phyloP scores from a whole-genome alignment of 2,888 invertebrate genomes.

The Cephus pygmeus region DNA sequence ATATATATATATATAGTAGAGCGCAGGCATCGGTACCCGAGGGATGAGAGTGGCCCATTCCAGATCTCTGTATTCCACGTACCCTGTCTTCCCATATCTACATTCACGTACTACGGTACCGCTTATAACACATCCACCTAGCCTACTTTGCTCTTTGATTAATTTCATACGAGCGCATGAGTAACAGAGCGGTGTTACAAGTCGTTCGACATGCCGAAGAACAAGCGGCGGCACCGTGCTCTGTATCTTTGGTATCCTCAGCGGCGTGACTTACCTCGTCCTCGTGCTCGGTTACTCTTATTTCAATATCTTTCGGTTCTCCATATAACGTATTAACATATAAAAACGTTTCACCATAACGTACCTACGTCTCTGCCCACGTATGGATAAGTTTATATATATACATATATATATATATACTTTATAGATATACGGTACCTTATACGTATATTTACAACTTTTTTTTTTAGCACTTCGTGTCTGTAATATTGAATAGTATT shows the following conservation, averaged over 20 bases:
- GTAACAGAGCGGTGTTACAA: slow-evolving; percentile 49
- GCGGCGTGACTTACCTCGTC: slow-evolving; percentile 32
- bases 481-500: background rate
- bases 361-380: slow-evolving; percentile 18
- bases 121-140: background rate
- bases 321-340: slow-evolving; percentile 32
- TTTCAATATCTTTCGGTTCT: background rate
- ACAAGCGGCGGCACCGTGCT: slow-evolving; percentile 31
- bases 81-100: background rate
- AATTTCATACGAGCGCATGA: slow-evolving; percentile 44
- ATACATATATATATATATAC: background rate
- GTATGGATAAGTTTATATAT: background rate
- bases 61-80: background rate
- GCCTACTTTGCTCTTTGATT: slow-evolving; percentile 43
- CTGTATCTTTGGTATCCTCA: slow-evolving; percentile 23
- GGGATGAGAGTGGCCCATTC: background rate
- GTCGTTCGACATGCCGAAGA: slow-evolving; percentile 53
- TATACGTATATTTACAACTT: background rate
- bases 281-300: background rate
- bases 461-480: background rate
- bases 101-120: background rate
- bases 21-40: background rate
- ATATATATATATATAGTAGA: background rate
- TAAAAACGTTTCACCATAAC: slow-evolving; percentile 17
- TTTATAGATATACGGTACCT: background rate